Evolutionary conservation across 2,888 invertebrate species (phyloP).

Genomic region (Tipula helvola): DNA sequence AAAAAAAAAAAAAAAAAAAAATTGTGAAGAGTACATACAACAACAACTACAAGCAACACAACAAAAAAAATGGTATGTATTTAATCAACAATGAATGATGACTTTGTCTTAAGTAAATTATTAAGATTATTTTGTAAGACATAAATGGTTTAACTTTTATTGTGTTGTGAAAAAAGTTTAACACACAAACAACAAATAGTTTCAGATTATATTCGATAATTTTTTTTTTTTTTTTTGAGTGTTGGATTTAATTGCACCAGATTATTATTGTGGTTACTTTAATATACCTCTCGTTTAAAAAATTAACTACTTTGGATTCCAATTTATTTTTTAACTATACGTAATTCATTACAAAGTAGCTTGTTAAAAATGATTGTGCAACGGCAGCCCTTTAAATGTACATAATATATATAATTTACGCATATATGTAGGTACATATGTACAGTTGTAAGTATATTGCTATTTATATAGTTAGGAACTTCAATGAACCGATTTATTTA

Average conservation of each 20-base stretch:
- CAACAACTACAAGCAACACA: not conserved
- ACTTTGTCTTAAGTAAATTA: not conserved
- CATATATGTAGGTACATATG: too few species aligned
- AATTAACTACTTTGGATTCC: not conserved
- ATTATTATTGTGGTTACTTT: not conserved
- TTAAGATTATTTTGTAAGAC: slow-evolving; percentile 4
- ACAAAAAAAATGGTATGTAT: not conserved
- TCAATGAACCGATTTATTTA: too few species aligned
- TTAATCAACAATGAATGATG: slow-evolving; percentile 4
- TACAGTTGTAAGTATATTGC: too few species aligned
- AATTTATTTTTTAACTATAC: not conserved
- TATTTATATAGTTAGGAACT: too few species aligned
- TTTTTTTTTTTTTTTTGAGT: not conserved
- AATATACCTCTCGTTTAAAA: not conserved
- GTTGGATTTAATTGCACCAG: not conserved
- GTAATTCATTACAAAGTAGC: not conserved
- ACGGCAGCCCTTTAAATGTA: not conserved
- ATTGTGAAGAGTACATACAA: not conserved
- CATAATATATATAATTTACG: too few species aligned
- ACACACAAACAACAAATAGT: not conserved
- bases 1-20: not conserved
- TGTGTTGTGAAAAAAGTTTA: not conserved
- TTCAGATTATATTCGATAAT: not conserved
- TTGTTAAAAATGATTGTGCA: not conserved
- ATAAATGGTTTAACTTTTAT: not conserved